These are phyloP conservation scores for Ricordea florida DNA, from an alignment of 92 coral and sea anemone species.

Conservation along the genomic window DNA sequence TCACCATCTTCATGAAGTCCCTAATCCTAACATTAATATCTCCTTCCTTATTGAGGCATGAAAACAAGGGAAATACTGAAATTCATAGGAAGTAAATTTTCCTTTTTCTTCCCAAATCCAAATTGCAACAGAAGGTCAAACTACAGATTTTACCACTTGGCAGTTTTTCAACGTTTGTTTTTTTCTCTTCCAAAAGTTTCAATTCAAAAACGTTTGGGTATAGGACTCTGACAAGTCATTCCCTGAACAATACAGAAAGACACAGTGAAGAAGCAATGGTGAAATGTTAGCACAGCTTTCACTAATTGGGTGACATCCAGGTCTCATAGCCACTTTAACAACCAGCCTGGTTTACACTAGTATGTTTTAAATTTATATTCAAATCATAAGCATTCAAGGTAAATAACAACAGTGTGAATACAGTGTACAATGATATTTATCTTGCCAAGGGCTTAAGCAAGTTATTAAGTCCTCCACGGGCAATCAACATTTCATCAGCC, in stretches of 20 bases:
- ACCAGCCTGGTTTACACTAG: neutral
- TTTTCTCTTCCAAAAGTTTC: neutral
- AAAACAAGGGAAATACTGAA: constrained; percentile 7
- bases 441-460: constrained; percentile 40
- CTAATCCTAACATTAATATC: constrained; percentile 2
- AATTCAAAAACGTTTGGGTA: neutral
- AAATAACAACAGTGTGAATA: neutral
- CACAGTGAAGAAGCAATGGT: constrained; percentile 1
- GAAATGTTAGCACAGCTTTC: neutral
- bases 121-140: constrained; percentile 9
- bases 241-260: constrained; percentile 1
- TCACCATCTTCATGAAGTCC: constrained; percentile 2
- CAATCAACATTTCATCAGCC: constrained; percentile 48
- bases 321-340: neutral
- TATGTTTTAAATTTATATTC: neutral
- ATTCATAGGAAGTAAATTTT: neutral
- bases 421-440: neutral
- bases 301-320: neutral
- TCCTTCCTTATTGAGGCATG: neutral
- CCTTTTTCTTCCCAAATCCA: neutral
- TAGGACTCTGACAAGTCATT: neutral
- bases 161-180: neutral
- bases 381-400: neutral
- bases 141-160: neutral
- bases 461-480: constrained; percentile 44